These are phyloP conservation scores for Dysdera silvatica DNA, from an alignment of 1,140 invertebrate genomes.

Conservation along the genomic window DNA sequence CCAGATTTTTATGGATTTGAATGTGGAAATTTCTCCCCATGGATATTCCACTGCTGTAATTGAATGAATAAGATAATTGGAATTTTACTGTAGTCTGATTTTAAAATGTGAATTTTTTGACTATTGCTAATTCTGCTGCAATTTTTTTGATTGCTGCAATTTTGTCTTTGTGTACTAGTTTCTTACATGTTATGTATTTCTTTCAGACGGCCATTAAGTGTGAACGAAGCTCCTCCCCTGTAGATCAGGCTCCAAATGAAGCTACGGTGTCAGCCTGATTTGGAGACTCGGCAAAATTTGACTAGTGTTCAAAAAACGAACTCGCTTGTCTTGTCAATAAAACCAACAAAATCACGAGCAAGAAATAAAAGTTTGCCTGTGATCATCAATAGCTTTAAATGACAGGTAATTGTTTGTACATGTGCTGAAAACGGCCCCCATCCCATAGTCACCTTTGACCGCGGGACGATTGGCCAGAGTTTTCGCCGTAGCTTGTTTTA, in stretches of 20 bases:
- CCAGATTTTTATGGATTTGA: background rate
- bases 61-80: background rate
- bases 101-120: background rate
- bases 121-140: background rate
- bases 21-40: background rate
- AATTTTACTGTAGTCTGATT: background rate
- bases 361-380: constrained; percentile 24
- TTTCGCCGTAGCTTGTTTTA: background rate
- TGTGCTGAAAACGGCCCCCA: too few relatives aligned
- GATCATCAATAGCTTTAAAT: constrained; percentile 21
- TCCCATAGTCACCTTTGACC: background rate
- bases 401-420: constrained; percentile 12
- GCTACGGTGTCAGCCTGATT: constrained; percentile 25
- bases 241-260: constrained; percentile 21
- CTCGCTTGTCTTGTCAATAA: constrained; percentile 30
- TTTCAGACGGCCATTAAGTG: constrained; percentile 4
- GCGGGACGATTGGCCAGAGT: background rate
- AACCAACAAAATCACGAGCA: constrained; percentile 16
- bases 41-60: background rate
- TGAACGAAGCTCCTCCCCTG: constrained; percentile 12
- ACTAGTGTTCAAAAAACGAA: constrained; percentile 1
- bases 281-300: constrained; percentile 10
- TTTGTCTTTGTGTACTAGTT: background rate
- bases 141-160: background rate
- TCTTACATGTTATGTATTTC: too few relatives aligned